Conservation (phyloP, 2,888 invertebrate species). For the Bombylius major region DNA sequence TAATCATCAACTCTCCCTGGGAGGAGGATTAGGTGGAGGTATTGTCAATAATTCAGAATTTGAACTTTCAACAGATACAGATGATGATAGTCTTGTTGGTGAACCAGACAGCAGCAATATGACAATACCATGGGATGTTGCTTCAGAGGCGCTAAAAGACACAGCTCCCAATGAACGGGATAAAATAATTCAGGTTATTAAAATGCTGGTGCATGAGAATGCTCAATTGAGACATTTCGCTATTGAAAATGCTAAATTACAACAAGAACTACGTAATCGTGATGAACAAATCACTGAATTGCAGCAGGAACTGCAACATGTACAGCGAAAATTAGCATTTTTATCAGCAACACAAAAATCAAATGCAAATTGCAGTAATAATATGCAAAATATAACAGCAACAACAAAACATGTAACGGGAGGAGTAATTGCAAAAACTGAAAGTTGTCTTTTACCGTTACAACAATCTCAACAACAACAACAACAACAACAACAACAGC, state of each 20-base stretch:
- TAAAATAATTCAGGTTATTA: slow-evolving; percentile 29
- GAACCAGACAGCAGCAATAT: slow-evolving; percentile 36
- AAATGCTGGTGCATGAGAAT: slow-evolving; percentile 30
- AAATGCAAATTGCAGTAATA: slow-evolving; percentile 14
- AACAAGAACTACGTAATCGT: slow-evolving; percentile 29
- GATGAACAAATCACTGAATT: slow-evolving; percentile 32
- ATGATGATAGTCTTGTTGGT: slow-evolving; percentile 42
- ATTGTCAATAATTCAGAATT: slow-evolving; percentile 43
- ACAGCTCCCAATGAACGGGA: slow-evolving; percentile 32
- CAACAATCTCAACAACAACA: not conserved
- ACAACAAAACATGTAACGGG: slow-evolving; percentile 8
- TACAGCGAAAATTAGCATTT: slow-evolving; percentile 23
- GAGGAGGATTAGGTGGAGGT: not conserved
- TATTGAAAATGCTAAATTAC: slow-evolving; percentile 28
- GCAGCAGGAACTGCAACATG: slow-evolving; percentile 29
- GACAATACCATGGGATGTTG: slow-evolving; percentile 33
- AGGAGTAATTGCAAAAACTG: slow-evolving; percentile 18
- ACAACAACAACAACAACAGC: not conserved
- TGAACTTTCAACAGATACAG: slow-evolving; percentile 58
- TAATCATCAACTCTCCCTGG: slow-evolving; percentile 2
- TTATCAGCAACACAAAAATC: slow-evolving; percentile 10
- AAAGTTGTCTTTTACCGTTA: slow-evolving; percentile 8
- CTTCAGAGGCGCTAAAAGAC: slow-evolving; percentile 32
- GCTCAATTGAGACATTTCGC: slow-evolving; percentile 24
- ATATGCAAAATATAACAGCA: slow-evolving; percentile 2